Base-by-base conservation (phyloP, 2,113 vertebrate species). In the Cyanoderma ruficeps region DNA sequence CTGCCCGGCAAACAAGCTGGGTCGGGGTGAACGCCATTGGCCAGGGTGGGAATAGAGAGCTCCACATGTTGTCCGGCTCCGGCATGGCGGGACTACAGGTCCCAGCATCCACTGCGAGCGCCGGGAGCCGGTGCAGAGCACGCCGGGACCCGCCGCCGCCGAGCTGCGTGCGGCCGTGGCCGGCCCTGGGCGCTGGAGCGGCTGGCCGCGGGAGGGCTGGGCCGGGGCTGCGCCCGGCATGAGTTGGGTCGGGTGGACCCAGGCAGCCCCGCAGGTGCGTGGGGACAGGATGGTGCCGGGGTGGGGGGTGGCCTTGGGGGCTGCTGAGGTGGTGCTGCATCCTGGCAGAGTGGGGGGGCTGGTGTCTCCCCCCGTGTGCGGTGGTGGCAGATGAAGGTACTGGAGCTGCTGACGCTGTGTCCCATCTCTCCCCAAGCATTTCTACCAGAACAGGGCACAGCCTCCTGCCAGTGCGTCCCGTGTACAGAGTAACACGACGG, bases 371-470 rank as follows among this genome's bases (percentile, higher is more conserved):
- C 13, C 25, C 0, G 8, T 12, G 33, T 39, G n/a, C 1, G 13
- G 65, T 1, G 9, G 69, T 44, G 46, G n/a, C 0, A 4, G 20
- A 20, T 39, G 2, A 31, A 52, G 35, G 25, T 83, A 42, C 46
- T 15, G 30, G 59, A 3, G 3, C 42, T 30, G 18, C 23, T 96
- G 87, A 95, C 0, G 22, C 83, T 24, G 2, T 87, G 68, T 55
- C 76, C 63, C 33, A 5, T 95, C 92, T 90, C 91, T 96, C 95
- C 86, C 87, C 90, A 93, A 99, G 99, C 98, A 99, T 97, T 99
- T 98, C 98, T 99, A 99, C 97, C 97, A 98, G 95, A 99, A 98
- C 98, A 98, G 99, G 98, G 90, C 98, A 71, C 98, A 98, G 97
- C 98, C 99, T 98, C 98, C 98, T 1, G 97, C 97, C 97, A 99